phyloP scores from a whole-genome alignment of 92 coral and sea anemone genomes.

The Parazoanthus darwini region DNA sequence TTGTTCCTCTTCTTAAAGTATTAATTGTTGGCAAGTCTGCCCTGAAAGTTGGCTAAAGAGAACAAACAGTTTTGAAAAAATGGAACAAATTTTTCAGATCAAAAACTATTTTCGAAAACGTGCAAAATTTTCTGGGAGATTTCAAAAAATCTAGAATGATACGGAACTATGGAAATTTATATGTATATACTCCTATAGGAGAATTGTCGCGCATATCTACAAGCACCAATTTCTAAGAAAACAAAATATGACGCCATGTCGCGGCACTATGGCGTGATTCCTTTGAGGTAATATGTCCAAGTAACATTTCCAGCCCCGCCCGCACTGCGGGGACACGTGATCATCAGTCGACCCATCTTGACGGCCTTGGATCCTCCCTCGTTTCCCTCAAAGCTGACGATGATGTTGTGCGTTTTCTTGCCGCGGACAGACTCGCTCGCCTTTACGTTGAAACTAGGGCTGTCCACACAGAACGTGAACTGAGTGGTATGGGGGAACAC shows the following conservation, averaged over 20 bases:
- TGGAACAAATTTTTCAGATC: neutral
- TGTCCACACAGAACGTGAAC: conserved; percentile 89
- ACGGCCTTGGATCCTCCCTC: conserved; percentile 93
- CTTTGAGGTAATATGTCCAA: conserved; percentile 94
- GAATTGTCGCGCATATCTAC: conserved; percentile 8
- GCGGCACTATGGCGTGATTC: conserved; percentile 68
- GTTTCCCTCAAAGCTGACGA: conserved; percentile 94
- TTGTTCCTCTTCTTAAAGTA: too few species aligned
- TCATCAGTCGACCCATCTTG: conserved; percentile 91
- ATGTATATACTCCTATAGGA: neutral
- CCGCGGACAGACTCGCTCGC: conserved; percentile 91
- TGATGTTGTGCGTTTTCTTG: conserved; percentile 86
- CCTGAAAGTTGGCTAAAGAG: neutral
- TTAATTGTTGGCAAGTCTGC: neutral
- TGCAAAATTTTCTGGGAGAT: neutral
- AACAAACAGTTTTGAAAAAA: neutral
- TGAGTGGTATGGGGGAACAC: conserved; percentile 92
- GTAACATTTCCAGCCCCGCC: conserved; percentile 87
- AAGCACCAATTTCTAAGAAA: neutral
- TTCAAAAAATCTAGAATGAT: neutral
- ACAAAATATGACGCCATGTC: neutral
- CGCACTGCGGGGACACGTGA: conserved; percentile 93
- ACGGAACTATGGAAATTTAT: neutral
- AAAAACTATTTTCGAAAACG: neutral
- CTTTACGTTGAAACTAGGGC: conserved; percentile 91